phyloP scores from a whole-genome alignment of 2,888 invertebrate genomes.

The Galeruca laticollis region DNA sequence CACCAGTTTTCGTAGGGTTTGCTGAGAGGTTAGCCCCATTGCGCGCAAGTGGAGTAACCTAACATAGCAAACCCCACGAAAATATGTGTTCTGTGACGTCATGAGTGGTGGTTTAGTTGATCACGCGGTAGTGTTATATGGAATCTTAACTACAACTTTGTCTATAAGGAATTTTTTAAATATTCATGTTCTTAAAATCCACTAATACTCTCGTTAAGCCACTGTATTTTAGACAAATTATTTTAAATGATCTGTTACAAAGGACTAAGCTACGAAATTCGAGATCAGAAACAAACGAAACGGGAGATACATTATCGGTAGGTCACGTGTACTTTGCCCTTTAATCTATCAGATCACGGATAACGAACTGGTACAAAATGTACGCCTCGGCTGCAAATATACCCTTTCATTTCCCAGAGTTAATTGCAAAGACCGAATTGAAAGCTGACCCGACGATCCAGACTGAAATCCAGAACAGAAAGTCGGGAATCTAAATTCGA shows the following conservation, averaged over 20 bases:
- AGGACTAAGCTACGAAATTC: not conserved
- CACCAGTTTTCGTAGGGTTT: too few species aligned
- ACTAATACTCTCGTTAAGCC: not conserved
- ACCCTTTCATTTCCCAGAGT: constrained; percentile 62
- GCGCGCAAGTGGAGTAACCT: too few species aligned
- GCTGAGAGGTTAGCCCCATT: too few species aligned
- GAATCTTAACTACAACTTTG: too few species aligned
- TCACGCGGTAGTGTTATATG: too few species aligned
- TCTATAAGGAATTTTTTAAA: too few species aligned
- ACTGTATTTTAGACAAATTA: not conserved
- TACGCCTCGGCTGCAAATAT: constrained; percentile 57
- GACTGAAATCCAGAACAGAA: constrained; percentile 48
- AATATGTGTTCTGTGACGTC: too few species aligned
- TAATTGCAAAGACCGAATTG: constrained; percentile 57
- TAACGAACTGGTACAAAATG: constrained; percentile 58
- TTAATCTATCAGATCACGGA: constrained; percentile 60
- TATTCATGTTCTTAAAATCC: too few species aligned
- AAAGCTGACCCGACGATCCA: constrained; percentile 56
- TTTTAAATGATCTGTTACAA: constrained; percentile 6
- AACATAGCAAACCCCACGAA: too few species aligned
- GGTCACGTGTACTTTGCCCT: constrained; percentile 55
- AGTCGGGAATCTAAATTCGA: constrained; percentile 18
- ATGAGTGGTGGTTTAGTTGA: too few species aligned
- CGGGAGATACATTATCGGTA: constrained; percentile 42
- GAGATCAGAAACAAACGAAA: constrained; percentile 11